A percentile compares a stretch with the other conserved stretches of the same genome.
These are phyloP conservation scores for Trachymyrmex septentrionalis DNA, from an alignment of 1,140 invertebrate species.

Conservation along the genomic window DNA sequence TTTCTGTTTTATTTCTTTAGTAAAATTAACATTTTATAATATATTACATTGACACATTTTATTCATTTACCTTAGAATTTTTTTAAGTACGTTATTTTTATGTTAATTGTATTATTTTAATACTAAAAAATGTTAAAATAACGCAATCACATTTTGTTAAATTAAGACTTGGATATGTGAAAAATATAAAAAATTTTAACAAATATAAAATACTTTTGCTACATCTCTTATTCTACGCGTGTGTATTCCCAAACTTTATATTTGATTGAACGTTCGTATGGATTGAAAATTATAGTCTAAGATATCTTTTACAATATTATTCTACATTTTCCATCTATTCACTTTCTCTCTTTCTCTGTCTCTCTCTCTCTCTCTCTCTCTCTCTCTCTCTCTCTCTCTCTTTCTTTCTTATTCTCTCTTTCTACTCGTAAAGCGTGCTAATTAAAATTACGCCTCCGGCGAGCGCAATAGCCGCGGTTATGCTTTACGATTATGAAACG, in stretches of 20 bases:
- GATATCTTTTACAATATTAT: neutral
- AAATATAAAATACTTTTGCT: too few species aligned
- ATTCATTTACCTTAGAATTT: too few species aligned
- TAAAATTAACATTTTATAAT: too few species aligned
- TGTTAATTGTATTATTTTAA: too few species aligned
- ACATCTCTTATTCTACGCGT: neutral
- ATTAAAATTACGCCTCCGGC: conserved; percentile 35
- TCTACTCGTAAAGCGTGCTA: neutral
- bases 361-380: neutral
- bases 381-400: neutral
- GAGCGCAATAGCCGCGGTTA: conserved; percentile 26
- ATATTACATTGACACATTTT: too few species aligned
- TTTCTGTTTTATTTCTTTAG: too few species aligned
- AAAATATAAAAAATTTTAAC: too few species aligned
- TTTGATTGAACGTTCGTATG: neutral
- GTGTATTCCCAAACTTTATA: neutral
- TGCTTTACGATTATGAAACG: conserved; percentile 48
- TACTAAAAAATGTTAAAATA: too few species aligned
- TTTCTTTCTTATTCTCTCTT: neutral
- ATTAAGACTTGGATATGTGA: too few species aligned
- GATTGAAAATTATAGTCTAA: too few species aligned
- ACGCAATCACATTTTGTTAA: too few species aligned
- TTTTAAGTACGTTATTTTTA: too few species aligned
- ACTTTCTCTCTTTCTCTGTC: conserved; percentile 4
- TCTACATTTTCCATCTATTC: neutral